A percentile compares a stretch with the other conserved stretches of the same genome.
Conservation (phyloP, 2,888 invertebrate species). For the Erebia aethiops region DNA sequence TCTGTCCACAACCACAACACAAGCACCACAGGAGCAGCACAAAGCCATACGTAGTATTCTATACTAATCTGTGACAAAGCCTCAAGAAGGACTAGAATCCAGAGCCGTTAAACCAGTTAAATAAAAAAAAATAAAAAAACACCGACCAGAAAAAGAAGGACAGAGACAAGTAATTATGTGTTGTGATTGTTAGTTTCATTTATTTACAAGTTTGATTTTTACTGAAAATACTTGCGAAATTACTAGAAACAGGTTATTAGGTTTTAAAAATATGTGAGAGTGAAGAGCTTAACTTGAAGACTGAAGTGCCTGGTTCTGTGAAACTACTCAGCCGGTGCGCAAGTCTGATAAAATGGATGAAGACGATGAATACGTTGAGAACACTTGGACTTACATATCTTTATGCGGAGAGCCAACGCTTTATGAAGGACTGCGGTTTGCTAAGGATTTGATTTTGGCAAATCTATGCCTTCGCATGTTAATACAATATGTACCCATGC, state of each 20-base stretch:
- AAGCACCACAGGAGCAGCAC: too few relatives aligned
- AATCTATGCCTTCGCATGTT: conserved; percentile 67
- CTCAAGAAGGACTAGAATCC: too few relatives aligned
- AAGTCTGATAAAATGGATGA: conserved; percentile 60
- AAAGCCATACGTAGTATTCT: too few relatives aligned
- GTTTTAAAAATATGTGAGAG: neutral
- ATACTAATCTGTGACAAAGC: too few relatives aligned
- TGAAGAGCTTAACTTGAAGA: neutral
- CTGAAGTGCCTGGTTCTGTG: neutral
- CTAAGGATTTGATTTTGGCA: conserved; percentile 76
- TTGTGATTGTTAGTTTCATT: too few relatives aligned
- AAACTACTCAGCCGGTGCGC: conserved; percentile 17
- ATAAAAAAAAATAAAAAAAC: too few relatives aligned
- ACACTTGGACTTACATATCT: conserved; percentile 65
- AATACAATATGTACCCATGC: conserved; percentile 68
- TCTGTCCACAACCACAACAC: too few relatives aligned
- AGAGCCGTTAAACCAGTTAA: too few relatives aligned
- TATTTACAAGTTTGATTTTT: too few relatives aligned
- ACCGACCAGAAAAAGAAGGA: too few relatives aligned
- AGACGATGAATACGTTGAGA: conserved; percentile 68
- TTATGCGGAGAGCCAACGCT: conserved; percentile 76
- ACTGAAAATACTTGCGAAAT: neutral
- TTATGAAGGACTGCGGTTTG: conserved; percentile 74
- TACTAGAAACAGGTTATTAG: neutral
- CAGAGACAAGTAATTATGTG: too few relatives aligned